Conservation (phyloP, 2,113 vertebrate species). For the Sclerurus mexicanus region DNA sequence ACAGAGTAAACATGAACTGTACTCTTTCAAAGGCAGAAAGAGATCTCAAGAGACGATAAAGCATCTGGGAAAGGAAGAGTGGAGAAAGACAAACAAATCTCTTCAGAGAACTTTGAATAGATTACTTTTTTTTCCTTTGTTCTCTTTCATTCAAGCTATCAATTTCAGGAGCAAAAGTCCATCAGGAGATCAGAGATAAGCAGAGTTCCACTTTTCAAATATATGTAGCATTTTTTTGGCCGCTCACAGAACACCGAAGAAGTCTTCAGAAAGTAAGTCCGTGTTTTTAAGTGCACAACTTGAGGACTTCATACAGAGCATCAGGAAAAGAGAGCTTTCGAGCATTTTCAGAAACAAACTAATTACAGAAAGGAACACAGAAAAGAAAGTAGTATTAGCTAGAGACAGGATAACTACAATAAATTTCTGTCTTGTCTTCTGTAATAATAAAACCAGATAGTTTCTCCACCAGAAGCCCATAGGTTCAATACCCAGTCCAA, state of each 20-base stretch:
- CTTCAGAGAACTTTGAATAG: neutral
- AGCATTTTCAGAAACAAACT: neutral
- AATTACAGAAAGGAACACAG: neutral
- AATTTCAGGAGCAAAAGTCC: neutral
- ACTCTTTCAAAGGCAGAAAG: neutral
- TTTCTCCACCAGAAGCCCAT: neutral
- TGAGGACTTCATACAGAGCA: rapidly evolving
- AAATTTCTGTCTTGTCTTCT: neutral
- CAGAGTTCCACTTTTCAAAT: neutral
- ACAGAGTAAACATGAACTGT: slow-evolving; percentile 23
- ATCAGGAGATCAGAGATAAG: neutral
- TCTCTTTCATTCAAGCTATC: neutral
- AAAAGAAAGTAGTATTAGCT: neutral
- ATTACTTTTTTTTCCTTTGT: neutral
- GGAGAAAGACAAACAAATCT: neutral
- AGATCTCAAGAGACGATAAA: slow-evolving; percentile 31
- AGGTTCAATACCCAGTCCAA: neutral
- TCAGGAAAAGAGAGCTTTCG: neutral
- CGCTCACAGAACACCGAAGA: neutral
- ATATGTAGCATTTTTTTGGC: neutral
- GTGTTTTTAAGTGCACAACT: neutral
- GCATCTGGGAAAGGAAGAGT: neutral
- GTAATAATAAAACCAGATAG: neutral
- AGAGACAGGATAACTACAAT: neutral
- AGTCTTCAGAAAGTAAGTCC: neutral